Evolutionary conservation across 2,797 vertebrate species (phyloP), one percentile per base, ranked within the genome.

Genomic region (Halcyon badia): DNA sequence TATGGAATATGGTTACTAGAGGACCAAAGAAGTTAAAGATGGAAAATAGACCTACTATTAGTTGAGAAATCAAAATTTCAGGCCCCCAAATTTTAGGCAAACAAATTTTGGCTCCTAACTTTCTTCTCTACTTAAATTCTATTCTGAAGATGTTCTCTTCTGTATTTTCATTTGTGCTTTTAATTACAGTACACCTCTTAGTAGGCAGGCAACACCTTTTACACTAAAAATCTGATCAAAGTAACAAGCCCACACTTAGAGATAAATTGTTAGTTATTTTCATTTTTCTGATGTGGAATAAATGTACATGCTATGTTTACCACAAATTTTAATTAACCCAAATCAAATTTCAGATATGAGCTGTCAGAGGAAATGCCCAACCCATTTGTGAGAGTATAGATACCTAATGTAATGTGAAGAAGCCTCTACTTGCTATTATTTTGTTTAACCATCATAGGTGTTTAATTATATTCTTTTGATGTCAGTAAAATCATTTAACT

Each of bases 401-500:
- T 91, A 26, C 70, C 49, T 95, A 95, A 96, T 54, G 60, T 85
- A 94, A 93, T 77, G 26, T 70, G 62, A 94, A 83, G 92, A 89
- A 98, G 97, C 83, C 96, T 97, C 76, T 97, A 96, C 97, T 96
- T 98, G 97, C 39, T 97, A 39, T 64, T 90, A 95, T 96, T 97
- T 96, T 96, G 79, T 96, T 97, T 97, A 90, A 79, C 93, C 93
- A 83, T 89, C 90, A 76, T 96, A 94, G 93, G 39, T 96, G 83
- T 70, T 87, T 97, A 98, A 98, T 98, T 98, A 98, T 16, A 82
- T 92, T 91, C 88, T 93, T 98, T 98, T 98, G 97, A 98, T 98
- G 97, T 98, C 42, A 91, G 94, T 89, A 96, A 96, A 97, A 97
- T 90, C 71, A 96, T 97, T 97, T 94, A 92, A 94, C 94, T 97